Evolutionary conservation across 1,140 invertebrate genomes (phyloP), one percentile per base, ranked within the genome.

Genomic region (Helicoverpa zea): DNA sequence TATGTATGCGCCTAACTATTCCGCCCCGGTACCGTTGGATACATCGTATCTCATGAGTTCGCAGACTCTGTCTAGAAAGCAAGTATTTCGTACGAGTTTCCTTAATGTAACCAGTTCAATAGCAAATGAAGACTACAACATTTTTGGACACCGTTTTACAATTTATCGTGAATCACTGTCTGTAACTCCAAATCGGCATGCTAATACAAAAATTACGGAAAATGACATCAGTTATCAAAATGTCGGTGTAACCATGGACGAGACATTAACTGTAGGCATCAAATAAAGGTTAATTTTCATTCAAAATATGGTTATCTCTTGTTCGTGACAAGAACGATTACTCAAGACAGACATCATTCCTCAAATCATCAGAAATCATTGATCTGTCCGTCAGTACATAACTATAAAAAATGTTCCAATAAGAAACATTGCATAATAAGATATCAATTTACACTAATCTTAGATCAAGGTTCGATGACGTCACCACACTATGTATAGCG

Each of bases 1-100:
- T 79, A 84, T 83, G 80, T 79, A 87, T 83, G 74, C 81, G 75
- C 66, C 79, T 52, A 56, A 74, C 58, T 49, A 66, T 82, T 66
- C 61, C 52, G 70, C 49, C 13, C 49, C 13, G 51, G 56, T 82
- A 79, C 81, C 56, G 77, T 82, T 79, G 51, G 18, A 11, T 23
- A 70, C 16, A 51, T 58, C 16, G n/a, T 61, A 61, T 66, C 23
- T 30, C 43, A 23, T 61, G 10, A 35, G n/a, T n/a, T 49, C 18
- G 18, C 35, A 74, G 56, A 51, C 29, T 49, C 70, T 59, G 72
- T 74, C 54, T 74, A 59, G 72, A 0, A 13, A 43, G 29, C 12
- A 54, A 23, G 23, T 47, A 29, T 58, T 13, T 58, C 18, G n/a
- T 16, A 3, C 43, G 16, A 49, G n/a, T 11, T 66, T 47, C 63